These are phyloP conservation scores for Heteromurus nitidus DNA, from an alignment of 2,888 invertebrate genomes.

Conservation along the genomic window DNA sequence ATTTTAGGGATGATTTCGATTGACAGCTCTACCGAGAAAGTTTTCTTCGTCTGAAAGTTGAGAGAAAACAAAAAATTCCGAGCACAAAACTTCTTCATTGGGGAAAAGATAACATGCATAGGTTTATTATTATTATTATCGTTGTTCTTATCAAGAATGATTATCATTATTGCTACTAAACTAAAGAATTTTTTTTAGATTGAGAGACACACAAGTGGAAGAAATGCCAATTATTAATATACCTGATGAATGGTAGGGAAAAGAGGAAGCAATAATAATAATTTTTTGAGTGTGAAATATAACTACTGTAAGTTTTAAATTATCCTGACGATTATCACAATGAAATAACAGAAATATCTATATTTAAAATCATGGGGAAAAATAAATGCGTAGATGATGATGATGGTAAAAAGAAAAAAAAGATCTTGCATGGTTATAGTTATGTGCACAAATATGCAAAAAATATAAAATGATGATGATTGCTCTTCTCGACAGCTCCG, in stretches of 20 bases:
- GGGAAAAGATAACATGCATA: not conserved
- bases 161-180: conserved; percentile 8
- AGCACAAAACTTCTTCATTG: conserved; percentile 7
- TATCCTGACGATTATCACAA: conserved; percentile 30
- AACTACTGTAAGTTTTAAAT: conserved; percentile 25
- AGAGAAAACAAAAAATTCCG: conserved; percentile 1
- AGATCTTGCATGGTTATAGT: not conserved
- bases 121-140: not conserved
- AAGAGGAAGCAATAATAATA: conserved; percentile 28
- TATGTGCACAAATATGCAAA: conserved; percentile 8
- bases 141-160: not conserved
- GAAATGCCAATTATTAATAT: no score
- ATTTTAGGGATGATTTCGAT: conserved; percentile 8
- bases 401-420: conserved; percentile 51
- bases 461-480: not conserved
- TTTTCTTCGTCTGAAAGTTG: not conserved
- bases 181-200: not conserved
- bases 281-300: conserved; percentile 22
- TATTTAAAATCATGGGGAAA: conserved; percentile 2
- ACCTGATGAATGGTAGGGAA: no score
- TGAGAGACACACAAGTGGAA: no score
- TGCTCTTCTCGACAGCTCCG: conserved; percentile 43
- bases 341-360: conserved; percentile 8
- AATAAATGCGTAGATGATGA: conserved; percentile 64
- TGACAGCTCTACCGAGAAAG: conserved; percentile 16